Conservation (phyloP, 2,113 vertebrate genomes). For the Charadrius vociferus region DNA sequence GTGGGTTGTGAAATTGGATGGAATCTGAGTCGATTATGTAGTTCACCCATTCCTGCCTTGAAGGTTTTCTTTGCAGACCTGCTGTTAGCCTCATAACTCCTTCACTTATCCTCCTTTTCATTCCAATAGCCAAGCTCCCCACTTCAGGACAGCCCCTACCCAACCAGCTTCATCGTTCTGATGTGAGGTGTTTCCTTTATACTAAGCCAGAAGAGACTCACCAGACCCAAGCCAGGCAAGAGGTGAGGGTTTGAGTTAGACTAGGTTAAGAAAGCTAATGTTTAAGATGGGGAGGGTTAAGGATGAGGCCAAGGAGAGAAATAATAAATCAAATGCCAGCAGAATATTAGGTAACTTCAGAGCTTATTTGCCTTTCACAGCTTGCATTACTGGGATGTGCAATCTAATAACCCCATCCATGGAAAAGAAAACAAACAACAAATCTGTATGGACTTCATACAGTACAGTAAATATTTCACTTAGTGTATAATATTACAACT, state of each 20-base stretch:
- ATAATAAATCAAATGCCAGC: background rate
- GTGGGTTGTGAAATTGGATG: background rate
- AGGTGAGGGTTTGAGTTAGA: background rate
- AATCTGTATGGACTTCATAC: background rate
- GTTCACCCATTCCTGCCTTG: background rate
- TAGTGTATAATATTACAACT: background rate
- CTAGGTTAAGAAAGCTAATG: background rate
- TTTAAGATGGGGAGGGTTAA: background rate
- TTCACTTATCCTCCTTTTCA: background rate
- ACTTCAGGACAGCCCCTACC: background rate
- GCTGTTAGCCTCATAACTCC: background rate
- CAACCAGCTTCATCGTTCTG: background rate
- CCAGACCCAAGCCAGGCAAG: background rate
- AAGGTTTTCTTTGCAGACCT: background rate
- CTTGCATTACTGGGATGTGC: background rate
- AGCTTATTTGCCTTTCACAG: conserved; percentile 32
- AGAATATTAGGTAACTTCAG: conserved; percentile 9
- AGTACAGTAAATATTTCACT: background rate
- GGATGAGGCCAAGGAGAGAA: background rate
- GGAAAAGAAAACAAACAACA: conserved; percentile 18
- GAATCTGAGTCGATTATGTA: background rate
- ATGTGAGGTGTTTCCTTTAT: background rate
- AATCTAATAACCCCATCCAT: background rate
- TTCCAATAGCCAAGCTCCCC: background rate
- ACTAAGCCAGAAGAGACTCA: background rate